Base-by-base conservation (phyloP, 64 coral and sea anemone species). In the Montipora sp. region DNA sequence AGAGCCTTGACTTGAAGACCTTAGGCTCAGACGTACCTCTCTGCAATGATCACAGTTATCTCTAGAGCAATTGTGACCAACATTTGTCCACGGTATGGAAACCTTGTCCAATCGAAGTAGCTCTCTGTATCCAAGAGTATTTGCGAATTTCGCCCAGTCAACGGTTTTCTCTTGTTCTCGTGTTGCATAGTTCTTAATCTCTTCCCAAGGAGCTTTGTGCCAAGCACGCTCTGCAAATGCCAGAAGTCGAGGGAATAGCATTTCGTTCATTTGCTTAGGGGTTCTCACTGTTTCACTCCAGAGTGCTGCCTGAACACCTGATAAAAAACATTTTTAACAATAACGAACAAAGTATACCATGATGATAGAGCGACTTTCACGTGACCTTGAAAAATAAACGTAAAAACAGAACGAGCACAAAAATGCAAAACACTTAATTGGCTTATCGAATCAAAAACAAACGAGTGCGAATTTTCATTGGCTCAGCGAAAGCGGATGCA, bases 171-270 rank as follows among this genome's bases (percentile, higher is more conserved):
- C 77, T 10, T 66, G 80, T 3, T 96, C 71, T 90, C 87, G 70
- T 46, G 77, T 81, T 4, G 2, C 21, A 18, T 59, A 74, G 65
- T 96, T 74, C 20, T n/a, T 68, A 12, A 86, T 66, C 21, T 71
- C 73, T 90, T 96, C 95, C 95, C 95, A 96, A 75, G 80, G 70
- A 93, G 95, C 95, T 83, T 96, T 96, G 87, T 96, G 91, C 95
- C 95, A 96, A 5, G 91, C 95, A 12, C 95, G 90, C 45, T 96
- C 95, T 5, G 95, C 95, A n/a, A 96, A 55, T 3, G 95, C 95
- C 14, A 96, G 61, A 75, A 96, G 95, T 9, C 95, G 88, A 47
- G 95, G 95, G 51, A 88, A 96, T 23, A 96, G 80, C 95, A 93
- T 96, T 49, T 58, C 79, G 50, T 93, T 73, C 84, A 96, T 83